Percentiles rank a stretch among this genome's conserved stretches.
Conservation (phyloP, 2,797 vertebrate genomes). For the Ambastaia sidthimunki region DNA sequence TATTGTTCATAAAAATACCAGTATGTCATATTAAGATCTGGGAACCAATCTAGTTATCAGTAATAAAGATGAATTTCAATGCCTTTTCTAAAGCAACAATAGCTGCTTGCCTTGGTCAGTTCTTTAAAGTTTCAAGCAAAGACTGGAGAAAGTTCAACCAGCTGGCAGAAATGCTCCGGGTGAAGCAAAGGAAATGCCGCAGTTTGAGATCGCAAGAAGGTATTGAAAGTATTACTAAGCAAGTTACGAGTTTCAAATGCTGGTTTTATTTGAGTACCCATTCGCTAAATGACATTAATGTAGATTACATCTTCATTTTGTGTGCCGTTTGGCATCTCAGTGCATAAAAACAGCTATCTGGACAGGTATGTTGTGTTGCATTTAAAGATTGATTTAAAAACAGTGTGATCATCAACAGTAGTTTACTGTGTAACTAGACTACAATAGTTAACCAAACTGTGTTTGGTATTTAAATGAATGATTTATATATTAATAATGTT, state of each 20-base stretch:
- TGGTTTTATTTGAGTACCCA: not conserved
- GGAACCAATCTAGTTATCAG: not conserved
- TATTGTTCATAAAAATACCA: not conserved
- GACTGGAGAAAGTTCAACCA: not conserved
- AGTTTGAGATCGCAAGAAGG: not conserved
- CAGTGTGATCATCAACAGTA: not conserved
- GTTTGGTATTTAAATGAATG: slow-evolving; percentile 1
- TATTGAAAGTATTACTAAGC: not conserved
- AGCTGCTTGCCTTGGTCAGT: slow-evolving; percentile 57
- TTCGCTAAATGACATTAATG: not conserved
- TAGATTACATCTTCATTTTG: not conserved
- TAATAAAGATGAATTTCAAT: not conserved
- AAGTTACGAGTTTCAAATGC: not conserved
- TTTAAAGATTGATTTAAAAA: not conserved
- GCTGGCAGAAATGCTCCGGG: not conserved
- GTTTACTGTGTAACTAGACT: slow-evolving; percentile 14
- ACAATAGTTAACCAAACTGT: not conserved
- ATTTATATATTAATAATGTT: slow-evolving; percentile 10
- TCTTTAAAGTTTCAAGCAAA: slow-evolving; percentile 38
- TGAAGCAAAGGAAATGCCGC: not conserved
- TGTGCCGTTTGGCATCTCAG: not conserved
- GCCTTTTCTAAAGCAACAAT: slow-evolving; percentile 56
- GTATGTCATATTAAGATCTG: not conserved
- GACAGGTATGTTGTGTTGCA: slow-evolving; percentile 65
- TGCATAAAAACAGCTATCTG: slow-evolving; percentile 42